A percentile compares a stretch with the other conserved stretches of the same genome.
Conservation (phyloP, 2,888 invertebrate species). For the Chaitophorus viminalis region DNA sequence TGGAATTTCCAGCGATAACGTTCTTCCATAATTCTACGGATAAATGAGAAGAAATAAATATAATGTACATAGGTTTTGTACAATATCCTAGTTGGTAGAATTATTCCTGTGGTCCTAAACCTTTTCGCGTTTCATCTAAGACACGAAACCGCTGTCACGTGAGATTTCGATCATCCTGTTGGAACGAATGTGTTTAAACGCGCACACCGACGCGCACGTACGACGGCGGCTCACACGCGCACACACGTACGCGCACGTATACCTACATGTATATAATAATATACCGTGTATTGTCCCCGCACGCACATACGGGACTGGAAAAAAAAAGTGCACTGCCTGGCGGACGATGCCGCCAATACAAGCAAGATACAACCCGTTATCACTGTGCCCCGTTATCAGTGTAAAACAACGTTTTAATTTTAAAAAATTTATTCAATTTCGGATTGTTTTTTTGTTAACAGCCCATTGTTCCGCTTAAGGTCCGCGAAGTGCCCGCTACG, state of each 20-base stretch:
- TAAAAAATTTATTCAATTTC: slow-evolving; percentile 48
- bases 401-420: slow-evolving; percentile 60
- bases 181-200: not conserved
- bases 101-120: no score
- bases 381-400: slow-evolving; percentile 54
- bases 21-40: no score
- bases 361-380: slow-evolving; percentile 58
- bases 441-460: not conserved
- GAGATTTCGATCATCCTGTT: no score
- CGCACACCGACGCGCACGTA: not conserved
- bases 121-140: no score
- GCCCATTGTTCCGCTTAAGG: not conserved
- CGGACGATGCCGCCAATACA: slow-evolving; percentile 60
- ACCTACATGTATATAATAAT: no score
- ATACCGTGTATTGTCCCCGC: not conserved
- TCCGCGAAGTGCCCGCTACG: not conserved
- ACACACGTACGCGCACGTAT: not conserved
- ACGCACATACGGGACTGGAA: not conserved
- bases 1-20: no score
- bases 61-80: no score
- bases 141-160: no score
- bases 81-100: no score
- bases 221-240: not conserved
- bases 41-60: no score
- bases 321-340: slow-evolving; percentile 32